These are phyloP conservation scores for Laticauda colubrina DNA, from an alignment of 2,113 vertebrate species.

Conservation along the genomic window DNA sequence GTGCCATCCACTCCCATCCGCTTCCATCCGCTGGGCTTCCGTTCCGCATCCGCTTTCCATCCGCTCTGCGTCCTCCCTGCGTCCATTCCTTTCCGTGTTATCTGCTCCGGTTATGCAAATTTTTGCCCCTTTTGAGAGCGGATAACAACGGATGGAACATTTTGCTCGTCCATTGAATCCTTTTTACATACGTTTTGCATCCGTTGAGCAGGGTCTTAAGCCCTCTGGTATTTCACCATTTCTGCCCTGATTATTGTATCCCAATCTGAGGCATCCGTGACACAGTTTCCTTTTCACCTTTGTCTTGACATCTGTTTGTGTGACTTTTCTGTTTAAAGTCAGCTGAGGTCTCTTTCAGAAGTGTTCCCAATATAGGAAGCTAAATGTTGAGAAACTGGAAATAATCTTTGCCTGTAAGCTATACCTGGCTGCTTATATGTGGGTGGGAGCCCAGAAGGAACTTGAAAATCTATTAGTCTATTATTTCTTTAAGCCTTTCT, in stretches of 20 bases:
- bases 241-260: not conserved
- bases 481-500: not conserved
- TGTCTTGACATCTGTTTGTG: not conserved
- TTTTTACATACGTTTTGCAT: too few species aligned
- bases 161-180: too few species aligned
- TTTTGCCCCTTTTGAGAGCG: too few species aligned
- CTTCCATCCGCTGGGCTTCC: too few species aligned
- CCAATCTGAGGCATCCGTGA: not conserved
- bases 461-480: not conserved
- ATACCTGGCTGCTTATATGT: not conserved
- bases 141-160: too few species aligned
- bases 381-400: not conserved
- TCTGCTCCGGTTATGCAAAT: too few species aligned
- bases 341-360: not conserved
- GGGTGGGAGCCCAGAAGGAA: not conserved
- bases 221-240: not conserved
- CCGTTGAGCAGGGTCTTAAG: too few species aligned
- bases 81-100: too few species aligned
- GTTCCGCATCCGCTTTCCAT: too few species aligned
- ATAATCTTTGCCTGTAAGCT: not conserved
- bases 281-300: not conserved
- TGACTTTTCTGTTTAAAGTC: not conserved
- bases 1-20: too few species aligned
- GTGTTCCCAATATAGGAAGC: not conserved
- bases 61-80: too few species aligned